Conservation (phyloP, 1,140 invertebrate species). For the Cheumatopsyche charites region DNA sequence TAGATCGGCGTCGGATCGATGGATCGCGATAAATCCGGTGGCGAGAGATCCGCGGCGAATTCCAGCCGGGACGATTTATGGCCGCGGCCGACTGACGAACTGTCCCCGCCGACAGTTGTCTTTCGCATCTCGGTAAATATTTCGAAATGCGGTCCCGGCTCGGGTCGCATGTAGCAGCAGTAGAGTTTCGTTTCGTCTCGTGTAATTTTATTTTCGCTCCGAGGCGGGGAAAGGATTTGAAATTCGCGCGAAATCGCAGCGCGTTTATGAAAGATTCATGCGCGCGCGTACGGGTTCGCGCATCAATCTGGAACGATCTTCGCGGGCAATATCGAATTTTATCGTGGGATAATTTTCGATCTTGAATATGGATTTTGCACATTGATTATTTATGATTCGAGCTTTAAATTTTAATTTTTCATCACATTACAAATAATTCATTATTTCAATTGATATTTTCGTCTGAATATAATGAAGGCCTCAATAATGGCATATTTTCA, state of each 20-base stretch:
- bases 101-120: constrained; percentile 42
- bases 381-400: no score
- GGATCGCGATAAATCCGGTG: constrained; percentile 25
- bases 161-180: background rate
- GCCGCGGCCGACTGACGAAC: constrained; percentile 38
- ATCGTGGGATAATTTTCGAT: no score
- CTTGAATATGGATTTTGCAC: no score
- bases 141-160: constrained; percentile 24
- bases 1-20: constrained; percentile 21
- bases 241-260: background rate
- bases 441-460: no score
- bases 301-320: no score
- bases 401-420: no score
- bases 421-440: no score
- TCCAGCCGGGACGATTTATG: constrained; percentile 40
- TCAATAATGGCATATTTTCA: no score
- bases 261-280: background rate
- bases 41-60: constrained; percentile 28
- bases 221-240: background rate
- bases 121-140: constrained; percentile 35
- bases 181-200: background rate
- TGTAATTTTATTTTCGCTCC: background rate
- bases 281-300: no score
- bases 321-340: no score
- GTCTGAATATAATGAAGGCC: no score